Percentiles rank a stretch among this genome's conserved stretches.
These are phyloP conservation scores for Temnothorax ravouxi DNA, from an alignment of 2,888 invertebrate genomes.

Conservation along the genomic window DNA sequence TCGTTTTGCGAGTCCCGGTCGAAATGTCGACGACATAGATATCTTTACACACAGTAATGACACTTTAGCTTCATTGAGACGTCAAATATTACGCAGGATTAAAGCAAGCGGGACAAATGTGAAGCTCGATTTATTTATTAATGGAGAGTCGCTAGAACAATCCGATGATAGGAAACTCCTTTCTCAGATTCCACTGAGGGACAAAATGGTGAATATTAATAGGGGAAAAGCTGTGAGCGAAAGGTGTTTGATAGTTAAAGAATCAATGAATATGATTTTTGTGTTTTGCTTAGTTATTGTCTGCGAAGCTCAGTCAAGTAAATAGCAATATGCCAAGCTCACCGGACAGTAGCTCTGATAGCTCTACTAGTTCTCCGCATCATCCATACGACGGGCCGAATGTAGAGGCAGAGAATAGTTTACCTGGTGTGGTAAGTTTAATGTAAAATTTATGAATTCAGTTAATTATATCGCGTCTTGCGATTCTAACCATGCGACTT, in stretches of 20 bases:
- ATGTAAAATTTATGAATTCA: conserved; percentile 2
- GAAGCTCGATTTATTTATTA: conserved; percentile 96
- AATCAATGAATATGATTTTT: neutral
- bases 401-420: conserved; percentile 94
- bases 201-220: conserved; percentile 92
- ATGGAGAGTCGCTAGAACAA: conserved; percentile 95
- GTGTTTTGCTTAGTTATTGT: conserved; percentile 88
- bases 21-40: conserved; percentile 96
- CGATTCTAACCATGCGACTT: neutral
- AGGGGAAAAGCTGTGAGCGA: neutral
- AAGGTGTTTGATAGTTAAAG: neutral
- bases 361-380: conserved; percentile 97
- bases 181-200: conserved; percentile 94
- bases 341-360: conserved; percentile 97
- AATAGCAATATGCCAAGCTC: conserved; percentile 92
- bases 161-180: conserved; percentile 95
- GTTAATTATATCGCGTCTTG: neutral
- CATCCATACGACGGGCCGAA: conserved; percentile 93
- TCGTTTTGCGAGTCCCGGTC: conserved; percentile 95
- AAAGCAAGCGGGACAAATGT: conserved; percentile 90
- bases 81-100: conserved; percentile 91
- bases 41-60: conserved; percentile 97
- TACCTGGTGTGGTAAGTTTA: conserved; percentile 95
- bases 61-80: conserved; percentile 94
- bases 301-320: conserved; percentile 92